Base-by-base conservation (phyloP, 2,888 invertebrate species). In the Aromia moschata region DNA sequence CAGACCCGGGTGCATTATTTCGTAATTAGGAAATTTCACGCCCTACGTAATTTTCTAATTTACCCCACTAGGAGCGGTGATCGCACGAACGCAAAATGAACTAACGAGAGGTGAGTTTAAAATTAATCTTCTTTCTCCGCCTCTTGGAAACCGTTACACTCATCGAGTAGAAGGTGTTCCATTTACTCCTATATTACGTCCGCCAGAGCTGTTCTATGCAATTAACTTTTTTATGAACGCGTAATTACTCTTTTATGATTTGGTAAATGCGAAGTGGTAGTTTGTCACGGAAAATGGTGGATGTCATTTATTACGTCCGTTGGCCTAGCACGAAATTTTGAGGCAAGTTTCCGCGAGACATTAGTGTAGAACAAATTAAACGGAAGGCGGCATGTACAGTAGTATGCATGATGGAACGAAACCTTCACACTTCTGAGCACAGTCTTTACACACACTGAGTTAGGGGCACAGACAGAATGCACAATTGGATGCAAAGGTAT, bases 1-100 rank as follows among this genome's bases (percentile, higher is more conserved):
- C 63, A 64, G 69, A 71, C 70, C 66, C 69, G 67, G 68, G 67
- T 65, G 63, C 67, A 71, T 72, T 74, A 71, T 73, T 70, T 69
- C 64, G 62, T 63, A 72, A 72, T 72, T 70, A 70, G 69, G 40
- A 58, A 65, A 66, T 66, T 70, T 72, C 65, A 70, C 69, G 71
- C 69, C 62, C 64, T 58, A 68, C 59, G 65, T 72, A 70, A 70
- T 71, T 68, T 67, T 65, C 67, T 66, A 70, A 72, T 72, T 70
- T 68, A 67, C 59, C 58, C 60, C 56, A 43, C 60, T 56, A 56
- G 55, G n/a, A n/a, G 52, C 46, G 43, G 17, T 38, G 47, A 53
- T 53, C 52, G 53, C 51, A 41, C 56, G 37, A 43, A 51, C 49
- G 57, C 46, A 44, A 55, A 57, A 57, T 49, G 55, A 57, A 60